Evolutionary conservation across 2,888 invertebrate species (phyloP).

Genomic region (Melipona beecheii): DNA sequence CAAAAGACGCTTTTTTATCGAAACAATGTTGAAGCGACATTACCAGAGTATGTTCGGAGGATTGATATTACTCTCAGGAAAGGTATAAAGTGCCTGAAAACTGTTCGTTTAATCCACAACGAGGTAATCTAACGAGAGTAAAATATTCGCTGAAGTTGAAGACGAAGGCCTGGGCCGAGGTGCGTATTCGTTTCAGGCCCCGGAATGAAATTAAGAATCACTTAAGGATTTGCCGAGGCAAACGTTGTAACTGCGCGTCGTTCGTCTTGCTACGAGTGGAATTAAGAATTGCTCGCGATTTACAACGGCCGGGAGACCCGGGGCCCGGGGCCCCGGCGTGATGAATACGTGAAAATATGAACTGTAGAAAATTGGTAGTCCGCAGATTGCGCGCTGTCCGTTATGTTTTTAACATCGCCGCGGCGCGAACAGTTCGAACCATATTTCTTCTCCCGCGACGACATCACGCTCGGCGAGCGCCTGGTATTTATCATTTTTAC

Average conservation of each 20-base stretch:
- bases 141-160: not conserved
- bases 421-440: not conserved
- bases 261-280: slow-evolving; percentile 24
- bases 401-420: slow-evolving; percentile 22
- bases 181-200: slow-evolving; percentile 18
- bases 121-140: not conserved
- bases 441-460: not conserved
- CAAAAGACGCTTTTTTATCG: too few relatives aligned
- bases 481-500: not conserved
- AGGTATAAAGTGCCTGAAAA: too few relatives aligned
- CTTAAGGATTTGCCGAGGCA: slow-evolving; percentile 30
- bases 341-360: slow-evolving; percentile 34
- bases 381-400: slow-evolving; percentile 13
- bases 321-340: not conserved
- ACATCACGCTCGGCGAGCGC: not conserved
- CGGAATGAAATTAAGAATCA: slow-evolving; percentile 35
- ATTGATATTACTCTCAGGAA: too few relatives aligned
- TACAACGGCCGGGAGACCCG: not conserved
- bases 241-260: slow-evolving; percentile 13
- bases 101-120: too few relatives aligned
- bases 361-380: slow-evolving; percentile 17
- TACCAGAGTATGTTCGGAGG: too few relatives aligned
- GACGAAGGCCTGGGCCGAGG: not conserved
- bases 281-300: slow-evolving; percentile 28
- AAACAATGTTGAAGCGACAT: too few relatives aligned